Conservation (phyloP, 2,888 invertebrate species). For the Disparrhopalites patrizii region DNA sequence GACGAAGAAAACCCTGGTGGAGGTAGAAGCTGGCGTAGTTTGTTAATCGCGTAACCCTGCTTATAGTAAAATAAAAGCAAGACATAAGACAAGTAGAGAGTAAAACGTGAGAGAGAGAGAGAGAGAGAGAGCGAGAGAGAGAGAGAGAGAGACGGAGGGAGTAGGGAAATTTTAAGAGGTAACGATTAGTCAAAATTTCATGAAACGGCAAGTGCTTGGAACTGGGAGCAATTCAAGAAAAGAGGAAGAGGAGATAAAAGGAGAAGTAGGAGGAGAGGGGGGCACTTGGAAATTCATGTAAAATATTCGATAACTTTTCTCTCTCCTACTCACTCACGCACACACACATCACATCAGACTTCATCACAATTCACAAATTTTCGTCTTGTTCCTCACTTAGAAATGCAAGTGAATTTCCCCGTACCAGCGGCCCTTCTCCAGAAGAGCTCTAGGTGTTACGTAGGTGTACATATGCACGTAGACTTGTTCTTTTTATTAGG, state of each 20-base stretch:
- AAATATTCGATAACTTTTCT: conserved; percentile 20
- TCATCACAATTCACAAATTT: background rate
- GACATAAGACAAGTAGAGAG: background rate
- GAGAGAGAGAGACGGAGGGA: background rate
- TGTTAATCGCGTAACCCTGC: conserved; percentile 7
- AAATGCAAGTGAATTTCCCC: background rate
- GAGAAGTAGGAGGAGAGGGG: background rate
- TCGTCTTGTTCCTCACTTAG: background rate
- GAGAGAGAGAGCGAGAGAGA: background rate
- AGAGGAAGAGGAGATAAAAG: background rate
- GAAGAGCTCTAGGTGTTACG: too few relatives aligned
- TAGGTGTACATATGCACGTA: too few relatives aligned
- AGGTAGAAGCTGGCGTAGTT: too few relatives aligned
- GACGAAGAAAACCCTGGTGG: too few relatives aligned
- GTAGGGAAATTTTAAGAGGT: conserved; percentile 12
- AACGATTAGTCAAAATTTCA: conserved; percentile 32
- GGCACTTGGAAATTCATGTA: conserved; percentile 14
- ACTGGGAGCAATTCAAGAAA: background rate
- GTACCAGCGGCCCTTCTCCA: too few relatives aligned
- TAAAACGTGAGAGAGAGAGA: background rate
- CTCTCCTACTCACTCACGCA: background rate
- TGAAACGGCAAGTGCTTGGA: conserved; percentile 16
- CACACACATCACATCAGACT: conserved; percentile 9
- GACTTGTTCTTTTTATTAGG: too few relatives aligned
- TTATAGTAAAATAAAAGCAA: background rate